Evolutionary conservation across 2,888 invertebrate genomes (phyloP), one percentile per base, ranked within the genome.

Genomic region (Ametastegia equiseti): DNA sequence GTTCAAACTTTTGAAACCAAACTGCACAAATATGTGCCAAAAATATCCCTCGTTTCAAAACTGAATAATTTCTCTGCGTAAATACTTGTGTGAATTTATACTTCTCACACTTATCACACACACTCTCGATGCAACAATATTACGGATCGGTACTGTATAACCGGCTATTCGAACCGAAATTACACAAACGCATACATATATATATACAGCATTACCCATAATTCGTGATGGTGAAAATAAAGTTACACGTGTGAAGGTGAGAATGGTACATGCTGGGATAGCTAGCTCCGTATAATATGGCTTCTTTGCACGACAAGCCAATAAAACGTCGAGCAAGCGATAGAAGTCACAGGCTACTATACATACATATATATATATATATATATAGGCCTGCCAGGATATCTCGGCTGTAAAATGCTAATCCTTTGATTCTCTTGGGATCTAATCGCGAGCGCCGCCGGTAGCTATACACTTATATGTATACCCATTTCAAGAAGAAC

Each of bases 241-340:
- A n/a, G n/a, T n/a, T 15, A 71, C 15, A 30, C 50, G 30, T 47
- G 47, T 50, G 23, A 23, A 75, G 54, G 75, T 54, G 75, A 75
- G 75, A 75, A 75, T 54, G 75, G 54, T 54, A 54, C 50, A 75
- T 45, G 45, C 54, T 19, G 39, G 50, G 36, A 33, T 54, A 33
- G n/a, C n/a, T 45, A 15, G 71, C 5, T n/a, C 83, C 77, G 82
- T 81, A 6, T 7, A 9, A 27, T 75, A 91, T 90, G 89, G 89
- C 89, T 88, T 87, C 89, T 90, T 89, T 87, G 86, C 91, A 90
- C 91, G 91, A 88, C 86, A 89, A 84, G 86, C 89, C 89, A 88
- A 90, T 90, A 91, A 90, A 90, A 88, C 88, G 89, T 87, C 88
- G 45, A 36, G 19, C 36, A 9, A 75, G 50, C n/a, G n/a, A n/a